phyloP scores from a whole-genome alignment of 2,888 invertebrate genomes.

The Chironomus riparius region DNA sequence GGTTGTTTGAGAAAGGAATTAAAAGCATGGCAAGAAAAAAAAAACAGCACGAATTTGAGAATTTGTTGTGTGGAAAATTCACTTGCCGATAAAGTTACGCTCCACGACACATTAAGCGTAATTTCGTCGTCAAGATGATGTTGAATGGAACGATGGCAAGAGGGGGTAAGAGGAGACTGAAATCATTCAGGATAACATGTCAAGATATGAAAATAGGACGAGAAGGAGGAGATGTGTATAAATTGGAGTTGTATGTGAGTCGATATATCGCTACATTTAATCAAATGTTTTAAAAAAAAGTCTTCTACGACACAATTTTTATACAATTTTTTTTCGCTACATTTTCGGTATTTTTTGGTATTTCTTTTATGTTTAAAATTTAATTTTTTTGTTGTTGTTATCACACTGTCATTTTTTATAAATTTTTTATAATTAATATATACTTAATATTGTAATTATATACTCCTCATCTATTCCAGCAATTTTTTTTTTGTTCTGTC shows the following conservation, averaged over 20 bases:
- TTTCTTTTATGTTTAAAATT: not conserved
- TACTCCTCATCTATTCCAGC: not conserved
- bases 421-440: not conserved
- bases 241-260: not conserved
- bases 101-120: not conserved
- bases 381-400: not conserved
- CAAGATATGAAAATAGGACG: not conserved
- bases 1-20: not conserved
- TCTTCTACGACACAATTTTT: not conserved
- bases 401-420: not conserved
- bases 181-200: not conserved
- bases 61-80: not conserved
- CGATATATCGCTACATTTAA: slow-evolving; percentile 1
- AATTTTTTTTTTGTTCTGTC: too few relatives aligned
- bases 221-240: not conserved
- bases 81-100: not conserved
- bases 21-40: not conserved
- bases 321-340: not conserved
- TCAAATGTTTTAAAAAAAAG: not conserved
- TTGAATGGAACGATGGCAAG: too few relatives aligned
- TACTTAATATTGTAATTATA: not conserved
- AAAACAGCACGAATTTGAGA: not conserved
- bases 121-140: not conserved
- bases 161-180: too few relatives aligned
- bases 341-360: not conserved